These are phyloP conservation scores for Tragelaphus imberbis DNA, from an alignment of 2,113 vertebrate species.

Conservation along the genomic window DNA sequence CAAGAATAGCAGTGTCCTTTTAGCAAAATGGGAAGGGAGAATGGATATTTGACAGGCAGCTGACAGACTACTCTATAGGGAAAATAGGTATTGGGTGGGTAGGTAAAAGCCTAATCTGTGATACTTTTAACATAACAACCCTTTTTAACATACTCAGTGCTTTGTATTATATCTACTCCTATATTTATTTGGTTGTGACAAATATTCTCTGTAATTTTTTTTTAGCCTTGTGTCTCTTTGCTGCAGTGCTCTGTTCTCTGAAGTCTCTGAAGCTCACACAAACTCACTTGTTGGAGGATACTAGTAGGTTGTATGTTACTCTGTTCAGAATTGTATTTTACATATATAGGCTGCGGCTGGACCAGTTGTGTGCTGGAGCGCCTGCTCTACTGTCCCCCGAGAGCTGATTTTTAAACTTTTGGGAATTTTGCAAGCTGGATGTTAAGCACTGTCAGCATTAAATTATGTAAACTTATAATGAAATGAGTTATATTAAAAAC, in stretches of 20 bases:
- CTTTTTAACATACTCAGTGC: background rate
- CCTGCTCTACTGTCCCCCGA: background rate
- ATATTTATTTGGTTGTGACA: background rate
- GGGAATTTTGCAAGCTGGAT: background rate
- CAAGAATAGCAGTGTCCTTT: background rate
- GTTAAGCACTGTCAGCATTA: background rate
- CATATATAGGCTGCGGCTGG: background rate
- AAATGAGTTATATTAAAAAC: slow-evolving; percentile 8
- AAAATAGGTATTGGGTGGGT: background rate
- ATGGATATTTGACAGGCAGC: background rate
- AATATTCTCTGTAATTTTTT: background rate
- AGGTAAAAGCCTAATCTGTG: background rate
- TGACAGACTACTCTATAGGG: background rate
- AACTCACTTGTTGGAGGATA: background rate
- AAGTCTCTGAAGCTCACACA: background rate
- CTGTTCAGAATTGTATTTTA: background rate
- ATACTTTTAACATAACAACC: background rate
- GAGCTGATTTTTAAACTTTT: background rate
- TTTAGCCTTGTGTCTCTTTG: background rate
- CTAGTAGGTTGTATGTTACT: background rate
- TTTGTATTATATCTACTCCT: background rate
- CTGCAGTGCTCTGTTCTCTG: background rate
- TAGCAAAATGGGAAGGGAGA: background rate
- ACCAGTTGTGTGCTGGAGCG: background rate
- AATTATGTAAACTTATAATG: background rate